A percentile compares a stretch with the other conserved stretches of the same genome.
Conservation (phyloP, 2,888 invertebrate species). For the Heliconius charithonia region DNA sequence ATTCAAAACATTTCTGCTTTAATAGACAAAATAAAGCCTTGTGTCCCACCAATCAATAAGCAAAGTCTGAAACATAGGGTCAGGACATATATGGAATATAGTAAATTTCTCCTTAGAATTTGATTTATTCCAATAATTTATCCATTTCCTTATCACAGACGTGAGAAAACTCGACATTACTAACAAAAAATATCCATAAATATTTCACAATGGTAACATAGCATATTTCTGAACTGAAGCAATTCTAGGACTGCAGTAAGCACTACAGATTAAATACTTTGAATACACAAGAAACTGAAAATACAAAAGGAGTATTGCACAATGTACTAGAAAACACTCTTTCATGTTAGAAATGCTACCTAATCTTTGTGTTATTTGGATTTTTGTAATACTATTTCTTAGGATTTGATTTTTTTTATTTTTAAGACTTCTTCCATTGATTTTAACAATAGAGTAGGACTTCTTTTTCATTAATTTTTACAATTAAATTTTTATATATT, state of each 20-base stretch:
- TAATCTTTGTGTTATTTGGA: neutral
- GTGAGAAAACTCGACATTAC: neutral
- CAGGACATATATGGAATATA: neutral
- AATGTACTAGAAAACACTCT: conserved; percentile 30
- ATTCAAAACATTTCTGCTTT: neutral
- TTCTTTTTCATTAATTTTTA: too few species aligned
- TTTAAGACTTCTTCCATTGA: neutral
- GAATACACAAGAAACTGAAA: conserved; percentile 42
- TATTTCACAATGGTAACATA: neutral
- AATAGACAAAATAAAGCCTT: neutral
- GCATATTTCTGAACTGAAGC: neutral
- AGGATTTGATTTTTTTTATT: neutral
- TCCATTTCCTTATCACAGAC: neutral
- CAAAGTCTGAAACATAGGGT: too few species aligned
- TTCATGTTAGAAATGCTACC: conserved; percentile 28
- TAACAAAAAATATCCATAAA: neutral
- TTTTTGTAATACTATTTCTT: neutral
- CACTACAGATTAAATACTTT: conserved; percentile 42
- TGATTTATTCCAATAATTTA: neutral
- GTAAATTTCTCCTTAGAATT: neutral
- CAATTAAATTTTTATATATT: too few species aligned
- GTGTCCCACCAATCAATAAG: too few species aligned
- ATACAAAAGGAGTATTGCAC: conserved; percentile 40
- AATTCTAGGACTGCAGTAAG: conserved; percentile 29
- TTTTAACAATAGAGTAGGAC: too few species aligned